Evolutionary conservation across 2,797 vertebrate species (phyloP).

Genomic region (Sebastes paucispinis): DNA sequence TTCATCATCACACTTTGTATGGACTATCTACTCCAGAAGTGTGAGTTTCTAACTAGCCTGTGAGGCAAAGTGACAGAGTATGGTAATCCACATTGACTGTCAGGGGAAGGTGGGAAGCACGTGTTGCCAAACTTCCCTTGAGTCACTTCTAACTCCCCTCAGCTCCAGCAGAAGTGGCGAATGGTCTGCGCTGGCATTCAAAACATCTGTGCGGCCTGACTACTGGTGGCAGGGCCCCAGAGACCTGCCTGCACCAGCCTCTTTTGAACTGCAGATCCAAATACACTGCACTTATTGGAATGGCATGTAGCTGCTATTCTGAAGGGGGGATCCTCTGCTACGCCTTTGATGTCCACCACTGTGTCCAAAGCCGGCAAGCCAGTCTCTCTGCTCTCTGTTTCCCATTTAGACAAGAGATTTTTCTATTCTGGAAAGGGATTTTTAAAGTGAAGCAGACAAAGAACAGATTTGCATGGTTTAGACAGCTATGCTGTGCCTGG

Average conservation of each 20-base stretch:
- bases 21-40: no score
- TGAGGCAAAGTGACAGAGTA: not conserved
- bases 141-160: slow-evolving; percentile 57
- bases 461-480: slow-evolving; percentile 64
- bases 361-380: slow-evolving; percentile 72
- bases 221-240: slow-evolving; percentile 71
- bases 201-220: slow-evolving; percentile 78
- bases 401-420: slow-evolving; percentile 67
- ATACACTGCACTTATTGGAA: slow-evolving; percentile 78
- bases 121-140: slow-evolving; percentile 35
- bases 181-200: slow-evolving; percentile 69
- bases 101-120: slow-evolving; percentile 49
- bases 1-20: not conserved
- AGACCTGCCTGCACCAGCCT: slow-evolving; percentile 70
- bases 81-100: slow-evolving; percentile 1
- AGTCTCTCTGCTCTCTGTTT: slow-evolving; percentile 72
- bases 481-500: slow-evolving; percentile 51
- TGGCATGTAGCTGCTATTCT: slow-evolving; percentile 81
- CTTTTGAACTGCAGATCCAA: slow-evolving; percentile 81
- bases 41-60: no score
- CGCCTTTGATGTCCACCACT: slow-evolving; percentile 80
- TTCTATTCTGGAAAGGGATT: slow-evolving; percentile 56
- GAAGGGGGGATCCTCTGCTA: slow-evolving; percentile 76
- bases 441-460: slow-evolving; percentile 72
- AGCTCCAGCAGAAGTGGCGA: slow-evolving; percentile 68